Percentiles rank a stretch among this genome's conserved stretches.
Evolutionary conservation across 2,797 vertebrate species (phyloP).

Genomic region (Clarias laeviceps): DNA sequence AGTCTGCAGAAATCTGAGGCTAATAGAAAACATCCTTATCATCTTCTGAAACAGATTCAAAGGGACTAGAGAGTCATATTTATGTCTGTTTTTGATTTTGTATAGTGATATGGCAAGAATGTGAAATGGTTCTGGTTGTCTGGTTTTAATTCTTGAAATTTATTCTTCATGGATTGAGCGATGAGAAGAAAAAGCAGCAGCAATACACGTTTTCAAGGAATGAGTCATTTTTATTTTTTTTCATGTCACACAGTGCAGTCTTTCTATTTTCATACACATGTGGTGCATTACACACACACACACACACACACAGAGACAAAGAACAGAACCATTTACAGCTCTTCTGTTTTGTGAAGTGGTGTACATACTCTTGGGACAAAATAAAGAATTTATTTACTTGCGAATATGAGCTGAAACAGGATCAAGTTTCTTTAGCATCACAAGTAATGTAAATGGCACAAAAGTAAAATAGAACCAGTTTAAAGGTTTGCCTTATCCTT

Average conservation of each 20-base stretch:
- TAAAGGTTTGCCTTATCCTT: neutral
- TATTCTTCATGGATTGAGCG: neutral
- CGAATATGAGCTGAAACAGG: neutral
- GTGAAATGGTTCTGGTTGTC: neutral
- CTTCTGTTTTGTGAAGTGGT: neutral
- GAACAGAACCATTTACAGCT: neutral
- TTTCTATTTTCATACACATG: neutral
- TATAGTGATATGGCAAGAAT: neutral
- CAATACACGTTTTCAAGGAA: too few relatives aligned
- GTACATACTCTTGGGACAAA: neutral
- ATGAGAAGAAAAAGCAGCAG: neutral
- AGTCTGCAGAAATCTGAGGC: constrained; percentile 38
- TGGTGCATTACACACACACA: neutral
- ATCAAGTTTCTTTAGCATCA: neutral
- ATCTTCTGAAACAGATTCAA: neutral
- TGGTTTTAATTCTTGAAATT: neutral
- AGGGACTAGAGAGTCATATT: neutral
- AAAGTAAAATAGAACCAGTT: neutral
- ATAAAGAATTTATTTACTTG: neutral
- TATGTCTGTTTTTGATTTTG: constrained; percentile 1
- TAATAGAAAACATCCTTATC: constrained; percentile 33
- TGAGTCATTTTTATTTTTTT: neutral
- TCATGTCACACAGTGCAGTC: neutral
- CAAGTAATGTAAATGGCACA: neutral
- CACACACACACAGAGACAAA: neutral